Evolutionary conservation across 2,797 vertebrate genomes (phyloP).

Genomic region (Oreortyx pictus): DNA sequence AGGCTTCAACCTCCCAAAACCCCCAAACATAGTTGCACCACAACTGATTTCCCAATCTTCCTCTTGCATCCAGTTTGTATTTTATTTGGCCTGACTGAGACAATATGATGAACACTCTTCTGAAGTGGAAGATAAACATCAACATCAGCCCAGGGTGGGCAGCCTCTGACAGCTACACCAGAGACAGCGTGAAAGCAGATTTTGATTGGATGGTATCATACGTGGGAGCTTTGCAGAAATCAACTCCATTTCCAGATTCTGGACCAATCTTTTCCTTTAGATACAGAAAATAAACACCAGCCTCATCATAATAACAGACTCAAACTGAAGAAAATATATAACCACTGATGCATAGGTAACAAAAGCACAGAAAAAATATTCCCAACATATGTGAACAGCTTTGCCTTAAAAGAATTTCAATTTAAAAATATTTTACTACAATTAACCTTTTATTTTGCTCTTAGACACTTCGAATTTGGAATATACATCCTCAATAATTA

Average conservation of each 20-base stretch:
- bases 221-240: background rate
- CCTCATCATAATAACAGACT: background rate
- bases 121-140: background rate
- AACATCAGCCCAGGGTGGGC: background rate
- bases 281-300: background rate
- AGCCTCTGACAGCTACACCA: background rate
- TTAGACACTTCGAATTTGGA: background rate
- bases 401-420: background rate
- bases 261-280: background rate
- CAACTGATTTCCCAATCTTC: background rate
- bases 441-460: background rate
- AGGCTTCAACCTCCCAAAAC: background rate
- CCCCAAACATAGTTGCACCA: background rate
- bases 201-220: background rate
- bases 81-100: background rate
- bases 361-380: background rate
- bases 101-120: background rate
- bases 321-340: background rate
- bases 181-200: background rate
- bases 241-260: fast-evolving
- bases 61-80: background rate
- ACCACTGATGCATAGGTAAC: background rate
- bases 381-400: fast-evolving
- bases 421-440: fast-evolving
- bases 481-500: background rate